Evolutionary conservation across 2,888 invertebrate genomes (phyloP).

Genomic region (Habrosyne pyritoides): DNA sequence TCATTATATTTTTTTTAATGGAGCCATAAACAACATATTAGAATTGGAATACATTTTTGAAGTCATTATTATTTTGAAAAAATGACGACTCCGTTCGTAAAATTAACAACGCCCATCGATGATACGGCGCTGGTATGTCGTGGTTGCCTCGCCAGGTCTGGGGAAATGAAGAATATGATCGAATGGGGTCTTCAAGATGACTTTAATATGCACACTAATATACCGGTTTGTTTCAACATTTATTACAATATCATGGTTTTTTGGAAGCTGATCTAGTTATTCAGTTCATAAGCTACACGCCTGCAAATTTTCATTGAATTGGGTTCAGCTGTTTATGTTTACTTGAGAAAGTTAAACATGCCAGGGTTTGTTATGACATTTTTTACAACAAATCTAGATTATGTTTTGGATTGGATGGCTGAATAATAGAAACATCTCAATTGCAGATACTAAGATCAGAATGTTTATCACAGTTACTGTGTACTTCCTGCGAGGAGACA

Average conservation of each 20-base stretch:
- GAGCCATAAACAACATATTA: too few relatives aligned
- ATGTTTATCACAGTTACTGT: constrained; percentile 57
- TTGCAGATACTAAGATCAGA: constrained; percentile 49
- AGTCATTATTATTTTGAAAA: neutral
- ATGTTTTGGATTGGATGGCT: too few relatives aligned
- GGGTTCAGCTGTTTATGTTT: too few relatives aligned
- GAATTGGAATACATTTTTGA: too few relatives aligned
- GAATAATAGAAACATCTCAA: too few relatives aligned
- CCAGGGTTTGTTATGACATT: too few relatives aligned
- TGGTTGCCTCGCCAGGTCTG: constrained; percentile 60
- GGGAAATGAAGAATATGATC: constrained; percentile 70
- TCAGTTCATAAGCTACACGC: too few relatives aligned
- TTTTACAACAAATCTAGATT: too few relatives aligned
- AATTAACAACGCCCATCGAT: constrained; percentile 39
- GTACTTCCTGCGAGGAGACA: constrained; percentile 54
- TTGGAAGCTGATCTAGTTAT: too few relatives aligned
- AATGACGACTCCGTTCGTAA: constrained; percentile 48
- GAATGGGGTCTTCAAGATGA: constrained; percentile 64
- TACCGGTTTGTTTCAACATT: constrained; percentile 43
- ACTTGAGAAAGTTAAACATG: too few relatives aligned
- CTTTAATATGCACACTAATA: constrained; percentile 55
- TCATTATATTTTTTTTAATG: too few relatives aligned
- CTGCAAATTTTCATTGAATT: too few relatives aligned
- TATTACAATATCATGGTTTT: neutral
- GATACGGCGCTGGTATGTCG: constrained; percentile 57